Conservation (phyloP, 2,113 vertebrate genomes). For the Dinomys branickii region DNA sequence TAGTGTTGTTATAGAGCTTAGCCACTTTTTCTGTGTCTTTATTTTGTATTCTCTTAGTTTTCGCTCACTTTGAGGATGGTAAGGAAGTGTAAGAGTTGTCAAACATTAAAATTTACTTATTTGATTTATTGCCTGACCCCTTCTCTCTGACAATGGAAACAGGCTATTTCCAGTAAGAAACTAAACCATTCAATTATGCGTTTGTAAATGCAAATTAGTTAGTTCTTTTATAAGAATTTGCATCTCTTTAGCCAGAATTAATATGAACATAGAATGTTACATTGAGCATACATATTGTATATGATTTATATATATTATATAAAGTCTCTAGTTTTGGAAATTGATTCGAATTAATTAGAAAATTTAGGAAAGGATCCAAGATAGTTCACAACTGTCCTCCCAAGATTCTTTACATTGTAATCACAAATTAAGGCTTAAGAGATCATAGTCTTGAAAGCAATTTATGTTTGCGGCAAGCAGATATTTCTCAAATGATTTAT, state of each 20-base stretch:
- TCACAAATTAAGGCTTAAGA: background rate
- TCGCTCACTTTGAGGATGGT: background rate
- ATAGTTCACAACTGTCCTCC: background rate
- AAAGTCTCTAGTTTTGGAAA: background rate
- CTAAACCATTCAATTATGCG: background rate
- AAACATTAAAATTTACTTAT: background rate
- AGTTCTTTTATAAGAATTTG: constrained; percentile 35
- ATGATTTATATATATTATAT: background rate
- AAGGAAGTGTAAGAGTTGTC: background rate
- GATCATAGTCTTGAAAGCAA: background rate
- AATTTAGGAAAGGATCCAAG: constrained; percentile 10
- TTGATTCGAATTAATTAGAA: background rate
- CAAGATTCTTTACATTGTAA: background rate
- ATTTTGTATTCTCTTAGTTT: constrained; percentile 15
- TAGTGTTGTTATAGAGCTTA: background rate
- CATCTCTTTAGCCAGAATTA: background rate
- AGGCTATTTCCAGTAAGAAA: background rate
- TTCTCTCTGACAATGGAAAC: background rate
- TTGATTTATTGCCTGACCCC: background rate
- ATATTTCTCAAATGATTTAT: background rate
- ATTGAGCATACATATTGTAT: background rate
- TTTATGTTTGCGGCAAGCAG: background rate
- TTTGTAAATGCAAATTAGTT: constrained; percentile 24
- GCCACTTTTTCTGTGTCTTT: background rate
- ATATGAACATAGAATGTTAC: background rate